A percentile compares a stretch with the other conserved stretches of the same genome.
phyloP scores from a whole-genome alignment of 2,113 vertebrate species.

The Leptobrachium leishanense region DNA sequence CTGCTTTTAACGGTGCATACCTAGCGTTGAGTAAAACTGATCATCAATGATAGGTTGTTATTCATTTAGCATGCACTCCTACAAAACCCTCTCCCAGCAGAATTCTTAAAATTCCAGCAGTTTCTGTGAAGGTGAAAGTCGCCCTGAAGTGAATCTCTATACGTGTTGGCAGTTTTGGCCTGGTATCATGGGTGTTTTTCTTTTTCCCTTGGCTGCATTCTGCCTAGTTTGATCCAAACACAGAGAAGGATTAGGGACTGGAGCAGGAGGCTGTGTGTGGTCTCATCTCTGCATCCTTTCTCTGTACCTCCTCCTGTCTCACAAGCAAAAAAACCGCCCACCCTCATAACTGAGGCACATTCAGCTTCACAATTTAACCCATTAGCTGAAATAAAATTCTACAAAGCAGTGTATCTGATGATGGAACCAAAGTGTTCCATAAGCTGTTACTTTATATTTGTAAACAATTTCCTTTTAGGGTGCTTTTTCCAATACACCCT shows the following conservation, averaged over 20 bases:
- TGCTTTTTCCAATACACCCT: too few species aligned
- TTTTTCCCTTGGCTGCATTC: conserved; percentile 17
- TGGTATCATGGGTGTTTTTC: conserved; percentile 35
- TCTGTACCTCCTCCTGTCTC: conserved; percentile 30
- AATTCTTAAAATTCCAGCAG: conserved; percentile 20
- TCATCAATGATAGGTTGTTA: conserved; percentile 4
- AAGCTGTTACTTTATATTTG: too few species aligned
- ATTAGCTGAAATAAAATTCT: background rate
- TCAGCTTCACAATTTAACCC: conserved; percentile 20
- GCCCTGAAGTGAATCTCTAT: conserved; percentile 13
- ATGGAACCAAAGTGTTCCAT: too few species aligned
- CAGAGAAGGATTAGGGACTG: conserved; percentile 5
- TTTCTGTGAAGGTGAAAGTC: conserved; percentile 13
- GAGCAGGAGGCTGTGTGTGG: conserved; percentile 29
- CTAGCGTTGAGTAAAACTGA: conserved; percentile 1
- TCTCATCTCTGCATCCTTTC: conserved; percentile 19
- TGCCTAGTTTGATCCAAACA: conserved; percentile 38
- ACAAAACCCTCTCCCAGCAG: background rate
- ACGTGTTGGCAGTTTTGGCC: conserved; percentile 20
- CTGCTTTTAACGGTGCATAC: background rate
- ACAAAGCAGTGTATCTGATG: too few species aligned
- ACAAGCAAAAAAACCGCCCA: conserved; percentile 10
- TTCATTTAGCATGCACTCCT: background rate
- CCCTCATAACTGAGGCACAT: conserved; percentile 10
- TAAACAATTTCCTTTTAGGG: too few species aligned